Conservation (phyloP, 2,888 invertebrate species). For the Metellina segmentata region DNA sequence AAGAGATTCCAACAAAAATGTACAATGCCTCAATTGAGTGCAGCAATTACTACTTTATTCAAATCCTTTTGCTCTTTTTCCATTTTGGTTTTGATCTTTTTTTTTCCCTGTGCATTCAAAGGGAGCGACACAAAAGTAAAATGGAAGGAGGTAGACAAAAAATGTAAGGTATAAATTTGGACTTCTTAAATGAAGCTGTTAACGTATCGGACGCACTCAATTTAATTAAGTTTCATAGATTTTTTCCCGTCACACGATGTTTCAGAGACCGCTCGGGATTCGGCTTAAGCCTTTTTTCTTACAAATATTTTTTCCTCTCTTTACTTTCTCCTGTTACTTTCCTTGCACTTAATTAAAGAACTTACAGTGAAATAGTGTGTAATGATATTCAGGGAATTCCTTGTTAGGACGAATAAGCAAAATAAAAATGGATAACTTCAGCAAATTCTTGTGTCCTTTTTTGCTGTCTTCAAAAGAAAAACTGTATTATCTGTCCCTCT, state of each 20-base stretch:
- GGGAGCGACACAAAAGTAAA: neutral
- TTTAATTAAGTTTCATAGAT: constrained; percentile 26
- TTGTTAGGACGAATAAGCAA: neutral
- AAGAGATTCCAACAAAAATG: constrained; percentile 2
- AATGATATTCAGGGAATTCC: constrained; percentile 1
- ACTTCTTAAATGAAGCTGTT: constrained; percentile 35
- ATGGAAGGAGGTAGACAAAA: neutral
- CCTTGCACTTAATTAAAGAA: constrained; percentile 5
- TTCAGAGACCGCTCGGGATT: neutral
- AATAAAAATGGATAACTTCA: neutral
- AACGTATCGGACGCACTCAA: constrained; percentile 12
- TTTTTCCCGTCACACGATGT: neutral
- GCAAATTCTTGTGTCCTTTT: neutral
- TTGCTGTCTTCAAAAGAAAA: neutral
- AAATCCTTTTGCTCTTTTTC: neutral
- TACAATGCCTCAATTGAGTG: neutral
- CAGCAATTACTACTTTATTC: constrained; percentile 30
- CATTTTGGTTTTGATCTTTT: neutral
- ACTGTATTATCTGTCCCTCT: neutral
- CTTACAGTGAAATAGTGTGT: neutral
- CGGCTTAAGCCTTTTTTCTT: neutral
- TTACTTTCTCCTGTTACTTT: neutral
- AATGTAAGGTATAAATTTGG: constrained; percentile 3
- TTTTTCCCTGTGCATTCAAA: neutral
- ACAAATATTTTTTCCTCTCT: neutral